Evolutionary conservation across 2,797 vertebrate species (phyloP).

Genomic region (Astyanax mexicanus): DNA sequence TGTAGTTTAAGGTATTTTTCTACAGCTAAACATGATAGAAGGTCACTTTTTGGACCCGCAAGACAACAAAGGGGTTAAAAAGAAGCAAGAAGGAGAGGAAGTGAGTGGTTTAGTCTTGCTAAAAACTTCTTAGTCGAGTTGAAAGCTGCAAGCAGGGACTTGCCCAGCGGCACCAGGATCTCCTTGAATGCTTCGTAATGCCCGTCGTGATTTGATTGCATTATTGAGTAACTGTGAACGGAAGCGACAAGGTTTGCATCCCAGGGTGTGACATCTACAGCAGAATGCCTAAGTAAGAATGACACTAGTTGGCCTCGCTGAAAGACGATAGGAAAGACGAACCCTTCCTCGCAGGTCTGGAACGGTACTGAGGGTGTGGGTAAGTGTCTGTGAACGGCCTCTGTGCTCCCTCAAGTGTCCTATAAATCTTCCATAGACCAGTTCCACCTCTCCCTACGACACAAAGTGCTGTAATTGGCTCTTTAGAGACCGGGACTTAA

Average conservation of each 20-base stretch:
- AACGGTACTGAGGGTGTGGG: neutral
- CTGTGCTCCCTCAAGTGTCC: neutral
- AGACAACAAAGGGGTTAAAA: too few relatives aligned
- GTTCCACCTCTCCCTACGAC: neutral
- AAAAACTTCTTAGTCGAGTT: conserved; percentile 43
- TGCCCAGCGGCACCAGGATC: neutral
- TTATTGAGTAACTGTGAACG: conserved; percentile 19
- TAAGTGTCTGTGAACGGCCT: neutral
- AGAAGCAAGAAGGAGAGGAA: neutral
- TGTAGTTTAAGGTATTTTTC: too few relatives aligned
- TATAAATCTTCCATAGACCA: conserved; percentile 14
- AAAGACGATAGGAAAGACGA: neutral
- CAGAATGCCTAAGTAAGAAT: neutral
- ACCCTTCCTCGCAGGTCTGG: neutral
- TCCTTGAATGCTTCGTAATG: conserved; percentile 1
- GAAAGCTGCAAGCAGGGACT: conserved; percentile 17
- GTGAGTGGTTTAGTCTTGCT: neutral
- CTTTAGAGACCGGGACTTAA: conserved; percentile 30
- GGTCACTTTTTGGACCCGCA: too few relatives aligned
- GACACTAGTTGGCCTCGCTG: neutral
- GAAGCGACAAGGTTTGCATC: neutral
- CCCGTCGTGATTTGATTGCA: conserved; percentile 16
- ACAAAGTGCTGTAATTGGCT: conserved; percentile 27
- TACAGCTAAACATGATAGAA: too few relatives aligned
- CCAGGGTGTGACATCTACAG: conserved; percentile 5